Evolutionary conservation across 2,113 vertebrate species (phyloP).

Genomic region (Rafetus swinhoei): DNA sequence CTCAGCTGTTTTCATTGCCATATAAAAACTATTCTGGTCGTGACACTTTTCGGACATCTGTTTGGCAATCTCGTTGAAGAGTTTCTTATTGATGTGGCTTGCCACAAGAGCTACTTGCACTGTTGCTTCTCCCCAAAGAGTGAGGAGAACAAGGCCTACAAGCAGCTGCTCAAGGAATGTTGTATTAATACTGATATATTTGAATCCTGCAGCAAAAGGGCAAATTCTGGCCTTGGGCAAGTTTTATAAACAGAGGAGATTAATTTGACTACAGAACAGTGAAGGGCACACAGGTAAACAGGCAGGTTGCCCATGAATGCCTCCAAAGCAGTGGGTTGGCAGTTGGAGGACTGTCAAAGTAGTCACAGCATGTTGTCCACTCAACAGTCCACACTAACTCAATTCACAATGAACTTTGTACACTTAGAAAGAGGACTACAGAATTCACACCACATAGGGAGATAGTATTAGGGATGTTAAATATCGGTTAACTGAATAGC

Average conservation of each 20-base stretch:
- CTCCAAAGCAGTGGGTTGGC: background rate
- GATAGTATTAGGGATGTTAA: too few species aligned
- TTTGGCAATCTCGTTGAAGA: background rate
- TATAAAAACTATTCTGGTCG: background rate
- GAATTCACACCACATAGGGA: background rate
- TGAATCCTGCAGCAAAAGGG: background rate
- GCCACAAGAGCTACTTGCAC: background rate
- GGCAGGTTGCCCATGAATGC: background rate
- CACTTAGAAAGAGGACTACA: background rate
- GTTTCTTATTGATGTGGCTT: background rate
- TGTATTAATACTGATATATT: background rate
- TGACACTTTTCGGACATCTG: background rate
- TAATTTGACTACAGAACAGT: background rate
- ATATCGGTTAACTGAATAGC: too few species aligned
- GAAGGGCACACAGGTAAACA: background rate
- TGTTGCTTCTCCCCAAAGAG: background rate
- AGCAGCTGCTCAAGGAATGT: background rate
- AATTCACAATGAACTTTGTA: background rate
- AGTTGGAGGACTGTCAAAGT: background rate
- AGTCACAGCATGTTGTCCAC: background rate
- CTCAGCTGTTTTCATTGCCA: background rate
- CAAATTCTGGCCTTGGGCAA: background rate
- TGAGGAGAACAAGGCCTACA: background rate
- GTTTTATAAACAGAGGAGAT: background rate
- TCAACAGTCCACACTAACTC: background rate